A percentile compares a stretch with the other conserved stretches of the same genome.
Evolutionary conservation across 2,113 vertebrate genomes (phyloP).

Genomic region (Tympanuchus pallidicinctus): DNA sequence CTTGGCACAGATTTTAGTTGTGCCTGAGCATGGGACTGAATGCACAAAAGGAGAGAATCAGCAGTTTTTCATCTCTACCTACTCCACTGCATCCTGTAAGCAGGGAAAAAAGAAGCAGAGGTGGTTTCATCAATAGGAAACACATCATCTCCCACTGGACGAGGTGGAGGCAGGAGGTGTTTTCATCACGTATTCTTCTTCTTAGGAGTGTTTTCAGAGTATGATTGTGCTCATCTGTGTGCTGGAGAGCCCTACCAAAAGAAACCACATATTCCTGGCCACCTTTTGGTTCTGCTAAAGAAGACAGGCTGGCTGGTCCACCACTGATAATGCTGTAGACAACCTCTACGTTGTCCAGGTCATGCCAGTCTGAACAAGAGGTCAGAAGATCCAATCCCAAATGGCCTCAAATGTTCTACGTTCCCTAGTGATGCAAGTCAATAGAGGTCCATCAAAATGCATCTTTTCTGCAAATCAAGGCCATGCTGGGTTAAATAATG

Average conservation of each 20-base stretch:
- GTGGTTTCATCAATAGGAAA: neutral
- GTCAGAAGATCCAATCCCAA: neutral
- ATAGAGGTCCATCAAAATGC: neutral
- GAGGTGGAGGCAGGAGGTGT: neutral
- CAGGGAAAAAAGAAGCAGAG: neutral
- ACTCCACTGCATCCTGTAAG: neutral
- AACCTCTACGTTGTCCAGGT: neutral
- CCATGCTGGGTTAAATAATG: neutral
- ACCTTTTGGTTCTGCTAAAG: neutral
- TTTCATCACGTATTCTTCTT: neutral
- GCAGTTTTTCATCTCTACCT: neutral
- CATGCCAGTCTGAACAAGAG: neutral
- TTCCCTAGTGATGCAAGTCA: neutral
- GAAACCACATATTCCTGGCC: neutral
- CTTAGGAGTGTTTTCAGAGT: neutral
- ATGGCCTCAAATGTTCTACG: neutral
- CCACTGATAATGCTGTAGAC: neutral
- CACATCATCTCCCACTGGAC: neutral
- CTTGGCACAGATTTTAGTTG: constrained; percentile 46
- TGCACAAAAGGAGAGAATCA: neutral
- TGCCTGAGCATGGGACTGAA: constrained; percentile 45
- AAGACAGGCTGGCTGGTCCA: fast-evolving
- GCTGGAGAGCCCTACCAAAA: neutral
- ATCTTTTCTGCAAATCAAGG: neutral
- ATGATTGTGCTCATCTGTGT: neutral